Evolutionary conservation across 2,888 invertebrate genomes (phyloP).

Genomic region (Desoria tigrina): DNA sequence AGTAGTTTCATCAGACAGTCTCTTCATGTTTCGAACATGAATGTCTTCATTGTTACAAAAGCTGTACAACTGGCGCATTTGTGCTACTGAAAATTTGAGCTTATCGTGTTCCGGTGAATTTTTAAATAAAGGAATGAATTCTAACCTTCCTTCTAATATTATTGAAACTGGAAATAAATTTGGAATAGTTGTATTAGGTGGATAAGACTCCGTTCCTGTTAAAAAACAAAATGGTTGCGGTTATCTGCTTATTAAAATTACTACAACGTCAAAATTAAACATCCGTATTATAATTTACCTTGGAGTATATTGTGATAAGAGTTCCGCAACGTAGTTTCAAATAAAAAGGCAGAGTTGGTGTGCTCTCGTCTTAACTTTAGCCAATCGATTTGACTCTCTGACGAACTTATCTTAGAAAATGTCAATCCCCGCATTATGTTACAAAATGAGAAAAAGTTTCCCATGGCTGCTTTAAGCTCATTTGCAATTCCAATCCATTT

Average conservation of each 20-base stretch:
- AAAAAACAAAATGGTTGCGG: background rate
- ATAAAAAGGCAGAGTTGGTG: conserved; percentile 46
- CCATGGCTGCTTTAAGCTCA: conserved; percentile 45
- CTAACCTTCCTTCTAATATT: conserved; percentile 45
- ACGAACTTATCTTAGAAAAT: conserved; percentile 40
- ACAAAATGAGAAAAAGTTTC: conserved; percentile 51
- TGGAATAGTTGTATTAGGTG: conserved; percentile 50
- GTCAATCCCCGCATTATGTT: conserved; percentile 48
- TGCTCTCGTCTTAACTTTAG: conserved; percentile 45
- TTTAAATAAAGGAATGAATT: conserved; percentile 37
- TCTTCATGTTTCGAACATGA: conserved; percentile 44
- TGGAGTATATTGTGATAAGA: conserved; percentile 47
- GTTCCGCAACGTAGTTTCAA: conserved; percentile 48
- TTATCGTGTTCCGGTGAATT: conserved; percentile 36
- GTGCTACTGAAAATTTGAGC: conserved; percentile 39
- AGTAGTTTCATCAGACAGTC: conserved; percentile 28
- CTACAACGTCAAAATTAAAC: background rate
- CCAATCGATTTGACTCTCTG: conserved; percentile 50
- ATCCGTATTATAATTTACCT: too few species aligned
- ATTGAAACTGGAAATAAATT: conserved; percentile 43
- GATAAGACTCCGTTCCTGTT: conserved; percentile 48
- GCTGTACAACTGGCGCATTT: conserved; percentile 34
- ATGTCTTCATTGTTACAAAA: conserved; percentile 34
- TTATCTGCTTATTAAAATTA: background rate
- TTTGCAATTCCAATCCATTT: conserved; percentile 51